These are phyloP conservation scores for Rattus norvegicus DNA, from an alignment of 2,113 vertebrate genomes.

Conservation along the genomic window DNA sequence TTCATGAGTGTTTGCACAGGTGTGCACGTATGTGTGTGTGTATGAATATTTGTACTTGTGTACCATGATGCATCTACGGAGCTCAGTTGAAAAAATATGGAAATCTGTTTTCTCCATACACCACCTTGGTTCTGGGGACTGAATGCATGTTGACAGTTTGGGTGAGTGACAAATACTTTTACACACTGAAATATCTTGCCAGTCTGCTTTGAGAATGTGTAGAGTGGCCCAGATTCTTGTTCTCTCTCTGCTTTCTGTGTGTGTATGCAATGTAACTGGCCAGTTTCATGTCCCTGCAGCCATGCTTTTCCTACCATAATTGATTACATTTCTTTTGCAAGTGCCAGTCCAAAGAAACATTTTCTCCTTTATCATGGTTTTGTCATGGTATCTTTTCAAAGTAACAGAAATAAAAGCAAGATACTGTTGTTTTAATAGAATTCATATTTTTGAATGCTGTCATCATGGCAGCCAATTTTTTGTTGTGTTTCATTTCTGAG, in stretches of 20 bases:
- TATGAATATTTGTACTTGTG: background rate
- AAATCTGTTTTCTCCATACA: background rate
- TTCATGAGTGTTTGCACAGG: background rate
- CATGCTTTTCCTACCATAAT: background rate
- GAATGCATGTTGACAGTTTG: background rate
- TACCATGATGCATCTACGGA: background rate
- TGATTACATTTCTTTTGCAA: background rate
- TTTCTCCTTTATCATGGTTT: background rate
- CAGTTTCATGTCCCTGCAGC: background rate
- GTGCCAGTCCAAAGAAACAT: background rate
- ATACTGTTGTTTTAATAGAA: background rate
- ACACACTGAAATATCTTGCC: background rate
- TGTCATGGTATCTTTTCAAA: background rate
- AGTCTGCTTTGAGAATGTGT: background rate
- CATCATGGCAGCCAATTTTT: background rate
- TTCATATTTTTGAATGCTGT: background rate
- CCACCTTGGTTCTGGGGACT: background rate
- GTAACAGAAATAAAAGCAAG: background rate
- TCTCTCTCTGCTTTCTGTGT: background rate
- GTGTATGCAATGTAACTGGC: background rate
- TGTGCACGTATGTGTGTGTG: background rate
- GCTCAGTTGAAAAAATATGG: background rate
- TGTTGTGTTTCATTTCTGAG: background rate
- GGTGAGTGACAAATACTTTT: background rate
- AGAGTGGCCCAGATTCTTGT: background rate